Base-by-base conservation (phyloP, 2,888 invertebrate species). In the Acrobasis repandana region DNA sequence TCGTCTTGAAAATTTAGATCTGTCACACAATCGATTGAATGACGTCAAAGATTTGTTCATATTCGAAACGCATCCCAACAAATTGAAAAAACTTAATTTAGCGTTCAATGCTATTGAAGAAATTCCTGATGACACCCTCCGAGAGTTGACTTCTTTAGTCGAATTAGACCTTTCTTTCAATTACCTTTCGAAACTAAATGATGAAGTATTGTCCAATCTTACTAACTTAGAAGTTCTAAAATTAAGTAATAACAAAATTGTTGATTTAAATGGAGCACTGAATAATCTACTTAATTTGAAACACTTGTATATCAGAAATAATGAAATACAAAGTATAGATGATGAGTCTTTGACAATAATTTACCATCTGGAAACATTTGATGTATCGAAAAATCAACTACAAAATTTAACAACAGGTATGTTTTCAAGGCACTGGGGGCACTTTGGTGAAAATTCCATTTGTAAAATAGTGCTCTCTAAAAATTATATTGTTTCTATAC, bases 121-220 rank as follows among this genome's bases (percentile, higher is more conserved):
- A 20, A 68, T 92, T 43, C 72, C 82, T 4, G 74, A 67, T 8
- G 72, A 77, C 46, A 77, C 80, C 8, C 88, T 91, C 46, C 72
- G 67, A 46, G 82, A 87, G 38, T 72, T 90, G 0, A 70, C 76
- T 0, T 82, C 78, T 5, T 66, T 91, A 9, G 64, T 69, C 3
- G 87, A 88, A 66, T 77, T 91, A 0, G 89, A 91, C 70, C 76
- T 91, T 0, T 85, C 88, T 0, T 61, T 82, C 63, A 90, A 91
- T 65, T 57, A 58, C 0, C 85, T 91, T 54, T 68, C 75, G 3
- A 80, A 85, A 61, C 67, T 91, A 5, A 83, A 71, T 0, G 82
- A 80, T 54, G 85, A 87, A 61, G 85, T 87, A 0, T 90, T 91
- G 62, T 68, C 63, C 3, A 86, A 86, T 68, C 73, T 91, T 47